Conservation (phyloP, 1,140 invertebrate species). For the Chymomyza costata region DNA sequence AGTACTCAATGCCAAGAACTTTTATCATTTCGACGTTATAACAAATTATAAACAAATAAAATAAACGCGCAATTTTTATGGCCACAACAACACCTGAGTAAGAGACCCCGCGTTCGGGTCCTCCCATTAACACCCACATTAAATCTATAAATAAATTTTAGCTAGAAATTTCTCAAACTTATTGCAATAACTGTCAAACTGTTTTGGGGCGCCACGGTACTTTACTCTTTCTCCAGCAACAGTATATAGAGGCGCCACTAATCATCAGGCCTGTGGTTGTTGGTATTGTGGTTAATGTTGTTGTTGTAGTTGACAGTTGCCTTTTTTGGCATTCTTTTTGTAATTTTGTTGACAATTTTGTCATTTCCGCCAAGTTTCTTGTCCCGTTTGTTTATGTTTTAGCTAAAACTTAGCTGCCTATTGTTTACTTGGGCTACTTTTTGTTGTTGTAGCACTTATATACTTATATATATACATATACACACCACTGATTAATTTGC, state of each 20-base stretch:
- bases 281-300: slow-evolving; percentile 3
- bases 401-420: slow-evolving; percentile 35
- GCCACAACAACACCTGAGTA: slow-evolving; percentile 7
- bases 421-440: slow-evolving; percentile 17
- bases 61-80: slow-evolving; percentile 10
- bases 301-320: not conserved
- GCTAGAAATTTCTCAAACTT: too few relatives aligned
- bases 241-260: too few relatives aligned
- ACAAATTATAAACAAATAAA: slow-evolving; percentile 42
- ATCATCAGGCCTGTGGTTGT: too few relatives aligned
- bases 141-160: slow-evolving; percentile 2
- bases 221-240: not conserved
- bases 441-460: slow-evolving; percentile 2
- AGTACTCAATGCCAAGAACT: slow-evolving; percentile 3
- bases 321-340: slow-evolving; percentile 39
- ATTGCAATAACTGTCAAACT: too few relatives aligned
- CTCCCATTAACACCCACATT: not conserved
- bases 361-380: slow-evolving; percentile 35
- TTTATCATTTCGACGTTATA: slow-evolving; percentile 24
- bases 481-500: slow-evolving; percentile 42
- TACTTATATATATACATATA: too few relatives aligned
- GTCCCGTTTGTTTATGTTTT: slow-evolving; percentile 31
- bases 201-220: too few relatives aligned
- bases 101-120: not conserved
- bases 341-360: slow-evolving; percentile 48